Percentiles rank a stretch among this genome's conserved stretches.
These are phyloP conservation scores for Aradophagus sp. DNA, from an alignment of 1,140 invertebrate species.

Conservation along the genomic window DNA sequence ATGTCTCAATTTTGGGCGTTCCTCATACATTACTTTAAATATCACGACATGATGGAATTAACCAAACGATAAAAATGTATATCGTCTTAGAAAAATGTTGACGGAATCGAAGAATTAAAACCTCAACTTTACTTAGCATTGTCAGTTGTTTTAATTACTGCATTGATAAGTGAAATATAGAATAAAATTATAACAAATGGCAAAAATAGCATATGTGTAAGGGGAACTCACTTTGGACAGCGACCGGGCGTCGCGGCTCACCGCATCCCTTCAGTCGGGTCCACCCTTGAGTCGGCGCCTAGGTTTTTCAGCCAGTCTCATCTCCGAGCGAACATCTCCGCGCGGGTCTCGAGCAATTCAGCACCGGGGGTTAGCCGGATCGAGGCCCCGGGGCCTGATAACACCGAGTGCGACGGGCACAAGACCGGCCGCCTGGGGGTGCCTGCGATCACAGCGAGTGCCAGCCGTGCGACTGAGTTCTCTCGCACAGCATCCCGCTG, in stretches of 20 bases:
- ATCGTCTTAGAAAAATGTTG: no score
- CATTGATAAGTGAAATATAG: no score
- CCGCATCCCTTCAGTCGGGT: slow-evolving; percentile 35
- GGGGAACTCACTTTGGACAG: slow-evolving; percentile 28
- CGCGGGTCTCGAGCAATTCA: neutral
- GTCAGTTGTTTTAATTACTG: no score
- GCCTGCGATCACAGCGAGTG: slow-evolving; percentile 37
- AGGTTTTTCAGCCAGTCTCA: slow-evolving; percentile 2
- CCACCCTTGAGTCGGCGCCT: slow-evolving; percentile 32
- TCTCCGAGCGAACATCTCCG: slow-evolving; percentile 21
- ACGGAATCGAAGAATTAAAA: no score
- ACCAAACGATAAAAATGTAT: no score
- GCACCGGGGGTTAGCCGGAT: no score
- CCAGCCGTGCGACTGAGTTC: slow-evolving; percentile 46
- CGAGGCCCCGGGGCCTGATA: neutral
- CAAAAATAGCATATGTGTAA: neutral
- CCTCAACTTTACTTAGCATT: no score
- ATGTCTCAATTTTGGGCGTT: no score
- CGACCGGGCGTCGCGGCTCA: slow-evolving; percentile 47
- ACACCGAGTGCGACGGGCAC: slow-evolving; percentile 4
- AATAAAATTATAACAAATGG: no score
- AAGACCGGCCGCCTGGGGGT: slow-evolving; percentile 4
- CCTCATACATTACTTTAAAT: no score
- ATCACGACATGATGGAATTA: no score
- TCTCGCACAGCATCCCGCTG: slow-evolving; percentile 50